Base-by-base conservation (phyloP, 2,888 invertebrate genomes). In the Calephelis perditalis region DNA sequence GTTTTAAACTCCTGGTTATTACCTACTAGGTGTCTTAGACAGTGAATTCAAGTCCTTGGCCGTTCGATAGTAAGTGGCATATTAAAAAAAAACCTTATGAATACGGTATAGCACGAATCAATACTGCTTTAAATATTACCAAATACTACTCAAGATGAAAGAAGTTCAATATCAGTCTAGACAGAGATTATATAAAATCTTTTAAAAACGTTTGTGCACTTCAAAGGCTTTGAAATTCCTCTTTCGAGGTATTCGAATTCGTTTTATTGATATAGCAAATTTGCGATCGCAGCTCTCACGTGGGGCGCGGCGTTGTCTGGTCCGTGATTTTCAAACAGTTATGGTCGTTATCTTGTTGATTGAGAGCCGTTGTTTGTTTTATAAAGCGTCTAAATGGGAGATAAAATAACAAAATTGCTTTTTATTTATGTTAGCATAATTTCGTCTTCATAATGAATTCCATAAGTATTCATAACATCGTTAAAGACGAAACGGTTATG, bases 151-250 rank as follows among this genome's bases (percentile, higher is more conserved):
- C 73, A 75, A 72, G 78, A 79, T 77, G 76, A 76, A 75, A 81
- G 74, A 75, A 74, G 73, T 67, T 62, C 79, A 79, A 79, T 80
- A 83, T 81, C 81, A 82, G 87, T 88, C 88, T 88, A 89, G 88
- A 88, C 88, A 72, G 82, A 86, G 86, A 86, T 88, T 86, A 87
- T 81, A 83, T 76, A 79, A 84, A 86, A 83, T 79, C 77, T 77
- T 81, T 78, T 59, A 56, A 79, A 79, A 81, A 76, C 76, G 77
- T 78, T 77, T 80, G 79, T 79, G 73, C 79, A 82, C 80, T 82
- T 77, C 76, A 67, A 67, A 63, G 66, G 65, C 67, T 68, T 68
- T 66, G 63, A 67, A 68, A 65, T 70, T 67, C 63, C 62, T 62
- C 61, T 61, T 62, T 62, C 64, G 65, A 63, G 62, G 61, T 65